These are phyloP conservation scores for Caerostris extrusa DNA, from an alignment of 1,140 invertebrate genomes.

Conservation along the genomic window DNA sequence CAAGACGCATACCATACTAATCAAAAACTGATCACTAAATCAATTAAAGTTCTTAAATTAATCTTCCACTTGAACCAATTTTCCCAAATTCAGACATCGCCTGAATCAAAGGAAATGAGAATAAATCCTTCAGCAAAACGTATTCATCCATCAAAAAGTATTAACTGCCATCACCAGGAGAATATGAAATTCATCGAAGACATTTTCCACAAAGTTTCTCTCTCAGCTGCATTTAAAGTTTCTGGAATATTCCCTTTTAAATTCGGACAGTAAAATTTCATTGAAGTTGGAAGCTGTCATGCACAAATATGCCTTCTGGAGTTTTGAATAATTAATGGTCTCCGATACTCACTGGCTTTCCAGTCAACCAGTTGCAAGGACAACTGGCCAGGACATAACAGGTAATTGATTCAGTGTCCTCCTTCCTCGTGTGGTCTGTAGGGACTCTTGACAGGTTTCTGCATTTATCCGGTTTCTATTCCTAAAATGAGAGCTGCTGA, in stretches of 20 bases:
- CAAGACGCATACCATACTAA: too few species aligned
- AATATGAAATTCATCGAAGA: background rate
- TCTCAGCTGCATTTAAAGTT: slow-evolving; percentile 7
- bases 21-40: too few species aligned
- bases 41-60: too few species aligned
- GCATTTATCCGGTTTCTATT: background rate
- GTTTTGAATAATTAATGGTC: slow-evolving; percentile 60
- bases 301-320: background rate
- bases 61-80: too few species aligned
- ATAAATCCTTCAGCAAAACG: background rate
- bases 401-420: slow-evolving; percentile 59
- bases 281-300: slow-evolving; percentile 41
- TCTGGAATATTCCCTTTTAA: background rate
- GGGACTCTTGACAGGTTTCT: background rate
- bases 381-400: slow-evolving; percentile 48
- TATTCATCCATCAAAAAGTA: background rate
- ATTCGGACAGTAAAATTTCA: background rate
- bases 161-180: background rate
- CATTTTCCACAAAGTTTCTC: background rate
- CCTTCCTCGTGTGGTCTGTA: background rate
- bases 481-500: background rate
- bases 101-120: background rate
- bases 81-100: background rate
- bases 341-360: background rate
- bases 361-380: slow-evolving; percentile 42